Evolutionary conservation across 2,888 invertebrate species (phyloP), one percentile per base, ranked within the genome.

Genomic region (Catocala fraxini): DNA sequence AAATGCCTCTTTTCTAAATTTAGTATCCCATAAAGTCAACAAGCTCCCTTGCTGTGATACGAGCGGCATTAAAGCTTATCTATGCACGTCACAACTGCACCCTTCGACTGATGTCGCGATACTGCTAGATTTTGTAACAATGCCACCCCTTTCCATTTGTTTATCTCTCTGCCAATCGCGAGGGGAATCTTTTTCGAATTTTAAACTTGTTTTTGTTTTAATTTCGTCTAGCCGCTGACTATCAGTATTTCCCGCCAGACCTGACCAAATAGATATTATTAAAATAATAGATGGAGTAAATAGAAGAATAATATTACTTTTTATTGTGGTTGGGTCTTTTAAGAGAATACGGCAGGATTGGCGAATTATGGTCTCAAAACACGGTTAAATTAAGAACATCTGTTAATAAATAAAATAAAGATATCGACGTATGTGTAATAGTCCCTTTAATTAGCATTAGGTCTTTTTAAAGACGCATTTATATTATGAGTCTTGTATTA

Each of bases 41-140:
- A 77, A 65, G 78, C 74, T 81, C 87, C 82, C 84, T 79, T 74
- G 80, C 79, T 73, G 81, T 78, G 82, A 86, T 84, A 81, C 84
- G 85, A 80, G 80, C 72, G 80, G 83, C 86, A 89, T 90, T 87
- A 88, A 75, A 61, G 78, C 88, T 93, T 93, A 93, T 93, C 93
- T 90, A 80, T 83, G 86, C 84, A 80, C 75, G 80, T 79, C 75
- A 87, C 54, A 86, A 88, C 89, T 86, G 83, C 89, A 89, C 92
- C 92, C 91, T 88, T 81, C 85, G 71, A 66, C 68, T 73, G 86
- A 86, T 92, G 92, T 92, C 92, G 80, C 76, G 87, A 89, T 85
- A 91, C 90, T 91, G 89, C 79, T 89, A 89, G 90, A 90, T 91
- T 89, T 84, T 81, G 86, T 85, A 89, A 92, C 92, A 92, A 91